A percentile compares a stretch with the other conserved stretches of the same genome.
Conservation (phyloP, 2,888 invertebrate genomes). For the Amphipoea oculea region DNA sequence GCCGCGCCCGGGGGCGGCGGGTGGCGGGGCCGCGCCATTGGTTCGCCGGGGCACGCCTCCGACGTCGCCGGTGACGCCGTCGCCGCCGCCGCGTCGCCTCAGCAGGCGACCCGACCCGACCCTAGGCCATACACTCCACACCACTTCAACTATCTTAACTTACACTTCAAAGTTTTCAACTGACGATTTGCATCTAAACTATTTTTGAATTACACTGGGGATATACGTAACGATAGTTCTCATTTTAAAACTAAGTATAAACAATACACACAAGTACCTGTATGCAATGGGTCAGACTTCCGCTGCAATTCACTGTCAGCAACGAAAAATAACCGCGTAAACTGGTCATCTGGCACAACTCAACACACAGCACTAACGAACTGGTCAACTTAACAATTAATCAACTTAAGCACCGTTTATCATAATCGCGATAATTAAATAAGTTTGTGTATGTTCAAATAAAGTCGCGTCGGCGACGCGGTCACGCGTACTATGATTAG, state of each 20-base stretch:
- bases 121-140: slow-evolving; percentile 70
- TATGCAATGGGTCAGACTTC: not conserved
- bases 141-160: slow-evolving; percentile 78
- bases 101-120: slow-evolving; percentile 74
- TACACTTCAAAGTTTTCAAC: slow-evolving; percentile 74
- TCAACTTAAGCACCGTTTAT: slow-evolving; percentile 52
- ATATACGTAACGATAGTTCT: slow-evolving; percentile 26
- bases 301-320: slow-evolving; percentile 14
- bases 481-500: slow-evolving; percentile 44
- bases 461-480: slow-evolving; percentile 28
- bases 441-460: slow-evolving; percentile 53
- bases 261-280: slow-evolving; percentile 27
- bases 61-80: slow-evolving; percentile 80
- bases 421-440: slow-evolving; percentile 56
- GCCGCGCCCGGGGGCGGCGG: slow-evolving; percentile 82
- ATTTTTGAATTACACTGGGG: slow-evolving; percentile 67
- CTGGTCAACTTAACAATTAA: slow-evolving; percentile 54
- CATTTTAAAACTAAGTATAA: not conserved
- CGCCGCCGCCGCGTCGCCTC: slow-evolving; percentile 79
- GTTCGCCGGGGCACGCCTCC: slow-evolving; percentile 88
- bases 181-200: slow-evolving; percentile 69
- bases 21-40: slow-evolving; percentile 86
- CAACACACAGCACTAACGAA: slow-evolving; percentile 52
- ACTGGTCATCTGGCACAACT: slow-evolving; percentile 30
- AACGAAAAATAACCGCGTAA: slow-evolving; percentile 19